A percentile compares a stretch with the other conserved stretches of the same genome.
phyloP scores from a whole-genome alignment of 2,888 invertebrate genomes.

The Acanthosepion pharaonis region DNA sequence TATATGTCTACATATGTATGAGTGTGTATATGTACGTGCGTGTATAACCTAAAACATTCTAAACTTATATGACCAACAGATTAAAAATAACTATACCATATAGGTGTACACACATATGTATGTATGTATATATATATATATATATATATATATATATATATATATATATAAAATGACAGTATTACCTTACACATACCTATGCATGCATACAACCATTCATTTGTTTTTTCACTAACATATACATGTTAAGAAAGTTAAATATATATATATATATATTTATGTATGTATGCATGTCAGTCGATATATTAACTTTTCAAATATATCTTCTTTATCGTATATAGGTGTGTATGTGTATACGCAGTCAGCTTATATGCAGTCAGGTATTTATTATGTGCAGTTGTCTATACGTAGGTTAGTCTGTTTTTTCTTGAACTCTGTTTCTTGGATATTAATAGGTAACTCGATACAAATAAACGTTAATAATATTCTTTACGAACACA shows the following conservation, averaged over 20 bases:
- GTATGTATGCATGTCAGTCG: neutral
- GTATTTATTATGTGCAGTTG: neutral
- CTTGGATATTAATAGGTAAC: neutral
- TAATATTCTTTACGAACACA: neutral
- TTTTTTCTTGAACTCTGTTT: neutral
- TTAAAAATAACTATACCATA: too few species aligned
- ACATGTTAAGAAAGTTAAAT: too few species aligned
- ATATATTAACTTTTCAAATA: neutral
- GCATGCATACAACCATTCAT: too few species aligned
- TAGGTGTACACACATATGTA: neutral
- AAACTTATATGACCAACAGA: too few species aligned
- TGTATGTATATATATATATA: neutral
- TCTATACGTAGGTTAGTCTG: neutral
- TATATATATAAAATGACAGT: too few species aligned
- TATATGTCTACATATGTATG: neutral
- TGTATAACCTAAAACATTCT: too few species aligned
- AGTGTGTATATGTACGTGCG: too few species aligned
- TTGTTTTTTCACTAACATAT: too few species aligned
- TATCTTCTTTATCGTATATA: neutral
- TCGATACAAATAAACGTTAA: neutral
- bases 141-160: neutral
- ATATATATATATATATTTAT: too few species aligned
- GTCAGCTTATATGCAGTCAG: neutral
- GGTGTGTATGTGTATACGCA: neutral
- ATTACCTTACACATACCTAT: too few species aligned